phyloP scores from a whole-genome alignment of 2,113 vertebrate genomes.

The Lipotes vexillifer region DNA sequence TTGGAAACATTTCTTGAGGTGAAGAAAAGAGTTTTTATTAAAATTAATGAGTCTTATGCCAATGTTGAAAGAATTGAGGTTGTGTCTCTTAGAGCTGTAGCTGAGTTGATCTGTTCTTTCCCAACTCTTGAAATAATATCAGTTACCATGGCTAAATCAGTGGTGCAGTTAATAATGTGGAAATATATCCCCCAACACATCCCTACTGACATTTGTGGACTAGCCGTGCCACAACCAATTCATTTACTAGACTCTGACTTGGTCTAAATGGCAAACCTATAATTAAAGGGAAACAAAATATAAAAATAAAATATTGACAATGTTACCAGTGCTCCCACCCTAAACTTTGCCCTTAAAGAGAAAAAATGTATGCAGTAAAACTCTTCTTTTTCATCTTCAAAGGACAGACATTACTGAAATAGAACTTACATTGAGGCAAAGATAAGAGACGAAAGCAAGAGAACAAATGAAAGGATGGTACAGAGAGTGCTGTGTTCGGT shows the following conservation, averaged over 20 bases:
- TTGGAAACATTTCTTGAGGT: slow-evolving; percentile 19
- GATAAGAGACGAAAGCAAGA: background rate
- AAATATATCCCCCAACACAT: background rate
- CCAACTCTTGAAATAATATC: background rate
- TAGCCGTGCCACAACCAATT: background rate
- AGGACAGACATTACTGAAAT: background rate
- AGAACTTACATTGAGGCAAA: background rate
- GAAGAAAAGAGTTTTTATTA: slow-evolving; percentile 16
- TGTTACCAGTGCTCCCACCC: background rate
- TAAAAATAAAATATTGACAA: background rate
- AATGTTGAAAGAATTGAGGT: background rate
- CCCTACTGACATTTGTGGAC: background rate
- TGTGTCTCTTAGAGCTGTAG: background rate
- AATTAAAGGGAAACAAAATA: background rate
- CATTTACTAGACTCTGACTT: background rate
- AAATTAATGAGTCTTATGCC: slow-evolving; percentile 17
- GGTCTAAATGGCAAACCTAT: background rate
- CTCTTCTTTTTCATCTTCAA: background rate
- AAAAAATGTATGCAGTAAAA: background rate
- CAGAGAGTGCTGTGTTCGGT: background rate
- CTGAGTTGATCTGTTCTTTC: background rate
- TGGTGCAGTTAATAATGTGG: background rate
- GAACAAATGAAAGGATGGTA: background rate
- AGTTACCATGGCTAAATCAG: background rate
- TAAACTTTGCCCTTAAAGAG: background rate